phyloP scores from a whole-genome alignment of 2,888 invertebrate genomes.

The Galerucella pusilla region DNA sequence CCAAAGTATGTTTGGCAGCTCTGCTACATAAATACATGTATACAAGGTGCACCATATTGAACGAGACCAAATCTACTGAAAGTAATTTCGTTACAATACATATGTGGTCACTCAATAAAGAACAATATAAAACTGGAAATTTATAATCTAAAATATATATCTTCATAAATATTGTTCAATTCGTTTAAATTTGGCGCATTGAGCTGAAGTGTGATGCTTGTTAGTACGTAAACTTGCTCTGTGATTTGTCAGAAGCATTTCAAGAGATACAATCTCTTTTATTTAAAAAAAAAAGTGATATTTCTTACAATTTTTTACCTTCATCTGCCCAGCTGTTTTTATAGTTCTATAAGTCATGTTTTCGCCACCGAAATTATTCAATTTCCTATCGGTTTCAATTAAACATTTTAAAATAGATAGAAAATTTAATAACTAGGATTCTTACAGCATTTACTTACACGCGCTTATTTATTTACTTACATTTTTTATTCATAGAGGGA shows the following conservation, averaged over 20 bases:
- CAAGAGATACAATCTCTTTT: slow-evolving; percentile 26
- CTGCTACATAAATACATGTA: too few relatives aligned
- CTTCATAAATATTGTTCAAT: background rate
- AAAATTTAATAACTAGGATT: slow-evolving; percentile 14
- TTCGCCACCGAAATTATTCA: slow-evolving; percentile 20
- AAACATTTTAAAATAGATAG: background rate
- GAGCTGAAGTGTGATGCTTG: slow-evolving; percentile 34
- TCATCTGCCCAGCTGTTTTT: slow-evolving; percentile 51
- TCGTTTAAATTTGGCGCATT: slow-evolving; percentile 29
- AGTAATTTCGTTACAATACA: too few relatives aligned
- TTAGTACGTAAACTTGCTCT: slow-evolving; percentile 35
- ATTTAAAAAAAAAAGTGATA: slow-evolving; percentile 36
- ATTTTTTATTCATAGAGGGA: slow-evolving; percentile 44
- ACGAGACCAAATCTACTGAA: too few relatives aligned
- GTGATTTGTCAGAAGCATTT: slow-evolving; percentile 46
- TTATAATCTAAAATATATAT: background rate
- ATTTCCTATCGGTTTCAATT: slow-evolving; percentile 34
- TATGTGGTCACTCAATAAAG: too few relatives aligned
- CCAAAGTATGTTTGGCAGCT: too few relatives aligned
- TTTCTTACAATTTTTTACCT: slow-evolving; percentile 41
- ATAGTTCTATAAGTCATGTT: slow-evolving; percentile 39
- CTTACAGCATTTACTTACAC: slow-evolving; percentile 37
- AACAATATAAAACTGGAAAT: too few relatives aligned
- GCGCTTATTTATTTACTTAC: slow-evolving; percentile 50
- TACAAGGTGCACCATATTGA: too few relatives aligned